A percentile compares a stretch with the other conserved stretches of the same genome.
Conservation (phyloP, 2,888 invertebrate species). For the Harpalus rufipes region DNA sequence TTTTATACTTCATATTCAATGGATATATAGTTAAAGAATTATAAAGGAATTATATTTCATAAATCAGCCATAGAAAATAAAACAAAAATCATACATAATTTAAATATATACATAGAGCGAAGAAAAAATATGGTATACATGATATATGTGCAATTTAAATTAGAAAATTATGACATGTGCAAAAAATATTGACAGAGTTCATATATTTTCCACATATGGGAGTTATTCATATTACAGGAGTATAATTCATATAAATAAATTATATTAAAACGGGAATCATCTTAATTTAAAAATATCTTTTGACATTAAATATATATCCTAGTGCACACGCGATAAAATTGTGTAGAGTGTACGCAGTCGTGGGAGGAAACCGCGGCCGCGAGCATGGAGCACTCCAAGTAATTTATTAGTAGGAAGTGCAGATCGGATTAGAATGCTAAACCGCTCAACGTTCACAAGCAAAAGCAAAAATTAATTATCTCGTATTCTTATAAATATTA, state of each 20-base stretch:
- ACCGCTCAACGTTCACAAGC: constrained; percentile 4
- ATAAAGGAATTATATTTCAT: too few species aligned
- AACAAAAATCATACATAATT: background rate
- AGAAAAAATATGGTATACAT: background rate
- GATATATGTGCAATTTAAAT: background rate
- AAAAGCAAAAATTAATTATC: constrained; percentile 43
- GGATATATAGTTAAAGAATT: too few species aligned
- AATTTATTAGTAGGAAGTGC: constrained; percentile 51
- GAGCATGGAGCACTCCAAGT: constrained; percentile 16
- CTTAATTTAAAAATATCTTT: constrained; percentile 34
- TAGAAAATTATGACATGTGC: background rate
- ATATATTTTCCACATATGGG: background rate
- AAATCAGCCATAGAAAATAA: too few species aligned
- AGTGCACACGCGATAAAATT: constrained; percentile 28
- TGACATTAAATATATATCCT: constrained; percentile 54
- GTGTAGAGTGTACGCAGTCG: constrained; percentile 4
- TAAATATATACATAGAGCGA: background rate
- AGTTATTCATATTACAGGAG: constrained; percentile 8
- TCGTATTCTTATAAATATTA: constrained; percentile 50
- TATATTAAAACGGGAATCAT: constrained; percentile 46
- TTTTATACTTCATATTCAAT: too few species aligned
- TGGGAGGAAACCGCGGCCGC: constrained; percentile 26
- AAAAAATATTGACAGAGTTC: background rate
- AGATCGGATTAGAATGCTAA: constrained; percentile 23
- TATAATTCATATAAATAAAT: constrained; percentile 35